phyloP scores from a whole-genome alignment of 2,888 invertebrate genomes.

The Oxystoma pomonae region DNA sequence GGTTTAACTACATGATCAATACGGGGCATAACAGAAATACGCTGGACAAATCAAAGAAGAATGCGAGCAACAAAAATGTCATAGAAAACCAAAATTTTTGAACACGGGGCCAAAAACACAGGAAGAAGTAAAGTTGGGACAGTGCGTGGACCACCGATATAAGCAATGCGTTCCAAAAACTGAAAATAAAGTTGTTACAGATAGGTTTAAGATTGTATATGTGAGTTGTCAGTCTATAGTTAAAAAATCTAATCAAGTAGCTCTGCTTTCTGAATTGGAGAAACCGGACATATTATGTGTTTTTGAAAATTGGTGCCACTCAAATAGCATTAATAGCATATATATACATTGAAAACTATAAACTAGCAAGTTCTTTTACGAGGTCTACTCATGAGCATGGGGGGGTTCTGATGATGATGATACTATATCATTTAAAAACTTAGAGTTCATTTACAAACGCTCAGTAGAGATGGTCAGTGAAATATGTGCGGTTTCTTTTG shows the following conservation, averaged over 20 bases:
- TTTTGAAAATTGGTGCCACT: not conserved
- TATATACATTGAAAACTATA: too few species aligned
- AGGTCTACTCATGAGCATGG: not conserved
- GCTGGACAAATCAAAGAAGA: too few species aligned
- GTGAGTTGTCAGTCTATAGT: not conserved
- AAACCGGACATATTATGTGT: not conserved
- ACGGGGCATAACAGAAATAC: too few species aligned
- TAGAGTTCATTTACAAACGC: not conserved
- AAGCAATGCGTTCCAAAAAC: too few species aligned
- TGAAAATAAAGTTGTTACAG: not conserved
- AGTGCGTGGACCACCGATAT: too few species aligned
- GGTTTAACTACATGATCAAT: too few species aligned
- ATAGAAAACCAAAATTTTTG: not conserved
- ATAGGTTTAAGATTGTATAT: not conserved
- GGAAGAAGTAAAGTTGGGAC: not conserved
- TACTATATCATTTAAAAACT: not conserved
- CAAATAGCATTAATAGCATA: too few species aligned
- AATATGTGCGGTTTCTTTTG: not conserved
- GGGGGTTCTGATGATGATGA: not conserved
- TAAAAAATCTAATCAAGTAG: not conserved
- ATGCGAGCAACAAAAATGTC: too few species aligned
- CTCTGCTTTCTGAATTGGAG: not conserved
- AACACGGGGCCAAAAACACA: not conserved
- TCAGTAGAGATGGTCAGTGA: not conserved
- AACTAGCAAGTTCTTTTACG: not conserved